A percentile compares a stretch with the other conserved stretches of the same genome.
Evolutionary conservation across 2,113 vertebrate genomes (phyloP).

Genomic region (Larimichthys polyactis): DNA sequence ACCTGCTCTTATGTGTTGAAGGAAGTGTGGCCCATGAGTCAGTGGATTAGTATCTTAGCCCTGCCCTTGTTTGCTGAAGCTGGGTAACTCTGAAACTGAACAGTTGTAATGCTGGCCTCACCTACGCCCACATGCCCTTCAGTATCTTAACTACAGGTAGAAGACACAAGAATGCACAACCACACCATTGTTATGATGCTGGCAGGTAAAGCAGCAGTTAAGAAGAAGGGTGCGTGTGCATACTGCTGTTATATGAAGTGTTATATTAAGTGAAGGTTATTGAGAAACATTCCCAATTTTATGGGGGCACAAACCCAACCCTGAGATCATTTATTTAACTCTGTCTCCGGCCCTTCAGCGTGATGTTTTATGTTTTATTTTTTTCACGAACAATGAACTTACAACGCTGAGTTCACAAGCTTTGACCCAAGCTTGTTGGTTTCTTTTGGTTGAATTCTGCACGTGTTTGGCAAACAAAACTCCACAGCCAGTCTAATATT

Average conservation of each 20-base stretch:
- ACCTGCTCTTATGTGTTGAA: background rate
- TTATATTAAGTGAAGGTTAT: background rate
- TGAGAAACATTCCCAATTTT: background rate
- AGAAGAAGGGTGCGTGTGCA: background rate
- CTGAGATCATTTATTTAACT: background rate
- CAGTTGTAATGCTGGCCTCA: background rate
- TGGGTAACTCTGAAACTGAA: conserved; percentile 32
- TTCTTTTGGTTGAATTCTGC: conserved; percentile 6
- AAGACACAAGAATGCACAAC: background rate
- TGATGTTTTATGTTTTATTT: background rate
- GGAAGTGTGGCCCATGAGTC: conserved; percentile 55
- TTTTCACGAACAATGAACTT: conserved; percentile 30
- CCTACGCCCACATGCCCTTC: background rate
- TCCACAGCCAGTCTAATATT: conserved; percentile 19
- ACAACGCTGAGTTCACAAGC: conserved; percentile 9
- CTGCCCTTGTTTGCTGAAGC: conserved; percentile 68
- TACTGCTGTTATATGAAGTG: background rate
- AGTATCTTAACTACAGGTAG: background rate
- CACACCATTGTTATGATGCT: background rate
- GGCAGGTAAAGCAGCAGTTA: background rate
- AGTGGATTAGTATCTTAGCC: conserved; percentile 49
- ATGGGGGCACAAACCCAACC: background rate
- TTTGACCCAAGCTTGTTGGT: background rate
- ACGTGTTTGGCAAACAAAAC: conserved; percentile 41
- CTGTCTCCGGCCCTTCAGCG: conserved; percentile 1